Evolutionary conservation across 2,113 vertebrate species (phyloP).

Genomic region (Bambusicola thoracicus): DNA sequence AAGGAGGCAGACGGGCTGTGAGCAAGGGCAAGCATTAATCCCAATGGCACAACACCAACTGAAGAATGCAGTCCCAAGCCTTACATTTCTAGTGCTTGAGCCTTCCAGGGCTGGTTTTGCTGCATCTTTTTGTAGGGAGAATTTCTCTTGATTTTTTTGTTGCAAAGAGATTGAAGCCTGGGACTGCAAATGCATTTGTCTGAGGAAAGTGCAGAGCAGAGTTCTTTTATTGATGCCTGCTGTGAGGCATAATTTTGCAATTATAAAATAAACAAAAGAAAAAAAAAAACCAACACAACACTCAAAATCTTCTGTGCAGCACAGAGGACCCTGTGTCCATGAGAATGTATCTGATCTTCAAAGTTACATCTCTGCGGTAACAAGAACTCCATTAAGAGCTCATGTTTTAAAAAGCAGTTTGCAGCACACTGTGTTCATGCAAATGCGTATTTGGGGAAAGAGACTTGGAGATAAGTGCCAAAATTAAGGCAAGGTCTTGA

Average conservation of each 20-base stretch:
- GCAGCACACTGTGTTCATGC: not conserved
- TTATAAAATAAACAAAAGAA: not conserved
- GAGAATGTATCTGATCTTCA: slow-evolving; percentile 10
- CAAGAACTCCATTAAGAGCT: slow-evolving; percentile 18
- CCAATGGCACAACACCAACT: fast-evolving
- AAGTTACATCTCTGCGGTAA: not conserved
- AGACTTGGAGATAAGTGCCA: not conserved
- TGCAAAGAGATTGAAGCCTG: not conserved
- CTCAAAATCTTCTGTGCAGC: not conserved
- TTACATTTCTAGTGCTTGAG: not conserved
- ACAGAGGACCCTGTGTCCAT: not conserved
- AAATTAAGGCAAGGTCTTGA: slow-evolving; percentile 40
- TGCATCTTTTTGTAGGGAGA: not conserved
- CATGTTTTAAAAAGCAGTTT: slow-evolving; percentile 13
- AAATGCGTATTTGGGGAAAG: slow-evolving; percentile 20
- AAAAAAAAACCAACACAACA: not conserved
- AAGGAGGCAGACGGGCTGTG: not conserved
- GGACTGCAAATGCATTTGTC: not conserved
- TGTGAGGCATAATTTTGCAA: not conserved
- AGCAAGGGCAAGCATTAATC: not conserved
- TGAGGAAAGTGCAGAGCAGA: not conserved
- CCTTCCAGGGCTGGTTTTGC: not conserved
- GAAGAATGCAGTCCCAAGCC: not conserved
- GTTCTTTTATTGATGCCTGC: not conserved
- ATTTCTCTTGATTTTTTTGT: not conserved